These are phyloP conservation scores for Cheilosia vernalis DNA, from an alignment of 2,888 invertebrate genomes.

Conservation along the genomic window DNA sequence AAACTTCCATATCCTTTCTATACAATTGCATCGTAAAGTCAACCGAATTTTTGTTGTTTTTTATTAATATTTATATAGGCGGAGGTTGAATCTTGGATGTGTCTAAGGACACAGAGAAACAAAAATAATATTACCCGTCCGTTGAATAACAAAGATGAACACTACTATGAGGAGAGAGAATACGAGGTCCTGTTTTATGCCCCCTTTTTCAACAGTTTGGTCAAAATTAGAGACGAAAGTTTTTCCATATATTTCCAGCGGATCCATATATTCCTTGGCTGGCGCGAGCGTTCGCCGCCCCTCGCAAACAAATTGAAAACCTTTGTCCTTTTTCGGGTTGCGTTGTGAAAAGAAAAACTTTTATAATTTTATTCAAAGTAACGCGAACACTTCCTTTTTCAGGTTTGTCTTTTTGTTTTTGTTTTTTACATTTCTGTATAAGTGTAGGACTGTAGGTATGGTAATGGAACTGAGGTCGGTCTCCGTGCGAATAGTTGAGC, in stretches of 20 bases:
- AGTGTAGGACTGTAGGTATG: not conserved
- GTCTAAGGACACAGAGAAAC: conserved; percentile 28
- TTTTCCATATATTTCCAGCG: conserved; percentile 57
- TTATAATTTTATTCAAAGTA: conserved; percentile 75
- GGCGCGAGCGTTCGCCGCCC: not conserved
- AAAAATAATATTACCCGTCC: conserved; percentile 25
- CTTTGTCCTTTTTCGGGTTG: conserved; percentile 67
- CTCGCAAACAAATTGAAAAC: conserved; percentile 69
- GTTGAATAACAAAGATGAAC: conserved; percentile 62
- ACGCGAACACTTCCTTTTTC: conserved; percentile 70
- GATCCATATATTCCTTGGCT: not conserved
- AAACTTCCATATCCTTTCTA: conserved; percentile 67
- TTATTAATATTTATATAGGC: conserved; percentile 57
- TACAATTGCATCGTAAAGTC: conserved; percentile 74
- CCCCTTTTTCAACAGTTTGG: conserved; percentile 15
- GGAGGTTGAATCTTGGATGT: conserved; percentile 8
- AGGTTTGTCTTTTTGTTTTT: conserved; percentile 41
- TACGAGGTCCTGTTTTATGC: conserved; percentile 17
- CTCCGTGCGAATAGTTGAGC: conserved; percentile 61
- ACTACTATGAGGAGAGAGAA: conserved; percentile 16
- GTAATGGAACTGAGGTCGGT: conserved; percentile 66
- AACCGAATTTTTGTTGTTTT: conserved; percentile 41
- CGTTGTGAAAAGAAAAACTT: conserved; percentile 70
- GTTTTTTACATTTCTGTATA: conserved; percentile 8
- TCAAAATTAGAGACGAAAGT: conserved; percentile 66